These are phyloP conservation scores for Syngnathus scovelli DNA, from an alignment of 2,113 vertebrate species.

Conservation along the genomic window DNA sequence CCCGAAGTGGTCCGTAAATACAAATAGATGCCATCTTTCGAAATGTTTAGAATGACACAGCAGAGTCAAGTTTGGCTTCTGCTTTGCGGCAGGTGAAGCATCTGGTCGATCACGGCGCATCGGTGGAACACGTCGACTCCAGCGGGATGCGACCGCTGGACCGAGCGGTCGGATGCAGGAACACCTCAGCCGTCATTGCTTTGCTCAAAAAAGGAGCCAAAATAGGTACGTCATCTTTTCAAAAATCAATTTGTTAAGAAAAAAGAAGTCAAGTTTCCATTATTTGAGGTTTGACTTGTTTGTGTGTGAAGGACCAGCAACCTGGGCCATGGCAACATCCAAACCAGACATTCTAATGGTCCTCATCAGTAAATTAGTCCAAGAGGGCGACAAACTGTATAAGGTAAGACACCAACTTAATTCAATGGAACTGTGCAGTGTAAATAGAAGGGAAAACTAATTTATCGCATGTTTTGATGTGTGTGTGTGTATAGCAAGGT, in stretches of 20 bases:
- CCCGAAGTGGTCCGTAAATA: conserved; percentile 85
- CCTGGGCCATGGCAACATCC: conserved; percentile 99
- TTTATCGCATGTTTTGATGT: background rate
- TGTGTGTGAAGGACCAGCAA: conserved; percentile 84
- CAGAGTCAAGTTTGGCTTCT: background rate
- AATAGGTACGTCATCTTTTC: conserved; percentile 75
- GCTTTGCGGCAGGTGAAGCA: conserved; percentile 81
- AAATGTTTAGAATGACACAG: background rate
- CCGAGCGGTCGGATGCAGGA: conserved; percentile 92
- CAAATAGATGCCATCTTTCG: background rate
- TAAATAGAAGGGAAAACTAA: no score
- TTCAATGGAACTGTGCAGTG: no score
- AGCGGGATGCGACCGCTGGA: conserved; percentile 96
- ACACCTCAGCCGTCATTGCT: conserved; percentile 92
- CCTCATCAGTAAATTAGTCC: conserved; percentile 95
- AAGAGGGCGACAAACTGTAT: conserved; percentile 95
- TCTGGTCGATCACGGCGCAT: conserved; percentile 92
- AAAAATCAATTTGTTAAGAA: no score
- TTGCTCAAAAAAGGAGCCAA: conserved; percentile 97
- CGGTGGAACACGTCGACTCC: conserved; percentile 94
- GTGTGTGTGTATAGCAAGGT: conserved; percentile 76
- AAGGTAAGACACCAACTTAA: conserved; percentile 75
- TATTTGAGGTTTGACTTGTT: conserved; percentile 4
- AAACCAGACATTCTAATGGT: conserved; percentile 99
- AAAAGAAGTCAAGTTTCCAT: background rate